Conservation (phyloP, 2,113 vertebrate genomes). For the Serilophus lunatus region DNA sequence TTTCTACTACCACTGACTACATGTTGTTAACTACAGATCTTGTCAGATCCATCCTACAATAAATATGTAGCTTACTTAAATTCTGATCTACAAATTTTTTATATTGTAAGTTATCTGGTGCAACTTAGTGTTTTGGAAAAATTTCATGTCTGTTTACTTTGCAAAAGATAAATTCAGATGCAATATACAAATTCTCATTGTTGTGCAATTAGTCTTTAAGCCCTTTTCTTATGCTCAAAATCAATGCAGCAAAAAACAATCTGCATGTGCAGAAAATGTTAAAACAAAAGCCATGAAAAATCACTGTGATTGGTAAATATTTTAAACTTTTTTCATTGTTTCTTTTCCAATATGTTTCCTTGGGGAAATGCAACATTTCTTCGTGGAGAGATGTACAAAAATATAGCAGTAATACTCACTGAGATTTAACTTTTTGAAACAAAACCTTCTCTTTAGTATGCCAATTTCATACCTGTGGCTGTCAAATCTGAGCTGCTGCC, state of each 20-base stretch:
- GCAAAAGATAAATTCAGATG: neutral
- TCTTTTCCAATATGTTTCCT: slow-evolving; percentile 43
- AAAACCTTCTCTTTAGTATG: neutral
- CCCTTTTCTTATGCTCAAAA: neutral
- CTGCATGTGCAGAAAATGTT: neutral
- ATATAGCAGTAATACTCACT: neutral
- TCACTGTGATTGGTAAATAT: slow-evolving; percentile 29
- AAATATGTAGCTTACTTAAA: neutral
- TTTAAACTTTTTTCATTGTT: slow-evolving; percentile 60
- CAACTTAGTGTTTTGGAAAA: neutral
- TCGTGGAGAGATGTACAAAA: neutral
- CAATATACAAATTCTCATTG: neutral
- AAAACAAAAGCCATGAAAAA: slow-evolving; percentile 30
- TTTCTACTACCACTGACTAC: neutral
- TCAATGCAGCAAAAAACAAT: neutral
- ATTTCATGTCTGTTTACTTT: neutral
- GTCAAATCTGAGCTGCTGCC: neutral
- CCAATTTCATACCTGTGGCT: neutral
- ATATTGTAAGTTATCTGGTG: neutral
- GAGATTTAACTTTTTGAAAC: slow-evolving; percentile 4
- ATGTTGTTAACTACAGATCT: neutral
- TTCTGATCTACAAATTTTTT: neutral
- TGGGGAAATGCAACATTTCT: slow-evolving; percentile 1
- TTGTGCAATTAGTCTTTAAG: neutral
- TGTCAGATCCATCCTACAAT: neutral